These are phyloP conservation scores for Phaetusa simplex DNA, from an alignment of 2,113 vertebrate species.

Conservation along the genomic window DNA sequence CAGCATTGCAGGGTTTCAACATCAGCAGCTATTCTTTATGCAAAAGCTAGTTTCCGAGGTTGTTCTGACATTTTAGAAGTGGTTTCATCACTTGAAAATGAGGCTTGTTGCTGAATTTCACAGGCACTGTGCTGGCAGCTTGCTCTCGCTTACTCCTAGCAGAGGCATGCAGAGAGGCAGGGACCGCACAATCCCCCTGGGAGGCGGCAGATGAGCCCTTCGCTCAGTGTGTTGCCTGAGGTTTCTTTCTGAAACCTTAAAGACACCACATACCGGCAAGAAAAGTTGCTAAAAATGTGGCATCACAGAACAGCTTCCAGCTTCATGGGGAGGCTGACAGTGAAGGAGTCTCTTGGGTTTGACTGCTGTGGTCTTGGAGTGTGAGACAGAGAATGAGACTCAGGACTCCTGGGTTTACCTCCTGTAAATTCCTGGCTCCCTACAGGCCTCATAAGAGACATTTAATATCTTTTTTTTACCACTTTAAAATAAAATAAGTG, in stretches of 20 bases:
- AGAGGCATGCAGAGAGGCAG: neutral
- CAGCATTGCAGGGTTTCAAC: neutral
- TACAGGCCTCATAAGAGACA: neutral
- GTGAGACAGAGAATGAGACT: neutral
- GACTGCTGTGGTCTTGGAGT: neutral
- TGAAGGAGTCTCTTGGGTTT: neutral
- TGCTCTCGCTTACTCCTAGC: neutral
- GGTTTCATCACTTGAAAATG: neutral
- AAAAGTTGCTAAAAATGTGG: neutral
- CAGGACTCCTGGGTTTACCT: neutral
- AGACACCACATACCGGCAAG: neutral
- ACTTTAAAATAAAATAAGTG: neutral
- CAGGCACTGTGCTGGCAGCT: neutral
- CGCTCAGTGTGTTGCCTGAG: neutral
- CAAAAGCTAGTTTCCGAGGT: neutral
- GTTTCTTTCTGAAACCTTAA: neutral
- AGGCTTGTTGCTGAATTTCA: neutral
- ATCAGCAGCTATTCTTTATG: neutral
- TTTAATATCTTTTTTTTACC: neutral
- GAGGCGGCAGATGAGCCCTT: neutral
- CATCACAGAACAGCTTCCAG: neutral
- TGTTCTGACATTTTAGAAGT: neutral
- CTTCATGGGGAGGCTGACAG: neutral
- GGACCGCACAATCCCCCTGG: accelerated
- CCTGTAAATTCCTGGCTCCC: neutral